A percentile compares a stretch with the other conserved stretches of the same genome.
Evolutionary conservation across 2,797 vertebrate species (phyloP).

Genomic region (Enteromius afrohamiltoni): DNA sequence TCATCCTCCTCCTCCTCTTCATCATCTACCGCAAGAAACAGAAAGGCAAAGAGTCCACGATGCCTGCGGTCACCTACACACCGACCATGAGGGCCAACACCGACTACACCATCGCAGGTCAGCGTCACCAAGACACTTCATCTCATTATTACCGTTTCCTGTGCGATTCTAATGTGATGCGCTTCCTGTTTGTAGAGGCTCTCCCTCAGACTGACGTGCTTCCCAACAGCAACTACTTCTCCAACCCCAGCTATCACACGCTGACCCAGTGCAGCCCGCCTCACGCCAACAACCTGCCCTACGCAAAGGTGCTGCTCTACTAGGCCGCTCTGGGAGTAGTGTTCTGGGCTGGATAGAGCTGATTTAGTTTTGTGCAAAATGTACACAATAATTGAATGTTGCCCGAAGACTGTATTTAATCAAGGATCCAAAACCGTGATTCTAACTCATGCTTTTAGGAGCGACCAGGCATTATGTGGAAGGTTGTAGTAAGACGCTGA

Average conservation of each 20-base stretch:
- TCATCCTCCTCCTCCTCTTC: conserved; percentile 90
- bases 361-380: neutral
- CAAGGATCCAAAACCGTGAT: neutral
- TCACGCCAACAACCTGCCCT: conserved; percentile 76
- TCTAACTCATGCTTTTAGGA: neutral
- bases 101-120: conserved; percentile 88
- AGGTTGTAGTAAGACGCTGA: neutral
- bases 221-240: conserved; percentile 91
- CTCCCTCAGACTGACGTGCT: conserved; percentile 79
- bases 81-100: conserved; percentile 86
- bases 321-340: neutral
- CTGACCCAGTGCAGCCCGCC: conserved; percentile 86
- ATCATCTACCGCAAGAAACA: conserved; percentile 92
- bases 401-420: neutral
- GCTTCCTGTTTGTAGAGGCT: conserved; percentile 78
- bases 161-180: neutral
- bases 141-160: neutral
- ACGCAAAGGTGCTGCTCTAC: conserved; percentile 78
- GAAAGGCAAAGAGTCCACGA: conserved; percentile 89
- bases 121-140: neutral
- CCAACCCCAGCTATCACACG: conserved; percentile 96
- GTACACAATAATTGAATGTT: neutral
- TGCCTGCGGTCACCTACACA: conserved; percentile 91
- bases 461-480: neutral
- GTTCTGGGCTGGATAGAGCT: neutral